Base-by-base conservation (phyloP, 2,888 invertebrate genomes). In the Tetheella fluctuosa region DNA sequence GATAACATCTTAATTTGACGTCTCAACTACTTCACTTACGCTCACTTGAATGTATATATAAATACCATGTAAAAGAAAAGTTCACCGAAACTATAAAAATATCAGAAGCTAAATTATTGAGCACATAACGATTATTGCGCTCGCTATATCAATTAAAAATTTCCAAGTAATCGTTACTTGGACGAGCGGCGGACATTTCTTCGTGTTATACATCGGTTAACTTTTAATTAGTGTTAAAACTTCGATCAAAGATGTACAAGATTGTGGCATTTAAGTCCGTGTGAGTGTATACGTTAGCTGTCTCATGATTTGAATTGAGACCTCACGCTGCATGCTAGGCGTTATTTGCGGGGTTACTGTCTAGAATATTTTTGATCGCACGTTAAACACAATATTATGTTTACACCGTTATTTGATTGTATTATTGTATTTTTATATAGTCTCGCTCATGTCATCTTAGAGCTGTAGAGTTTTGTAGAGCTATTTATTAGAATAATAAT, bases 161-260 rank as follows among this genome's bases (percentile, higher is more conserved):
- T 55, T 55, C 55, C 55, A 12, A 55, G 55, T 55, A 55, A 55
- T 55, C 55, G 23, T 55, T 55, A 55, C 34, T 55, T 20, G 10
- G 34, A 20, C 12, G 37, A 23, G 34, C 2, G 34, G 37, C 34
- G 34, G 55, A 20, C 48, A 48, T 55, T 23, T 34, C 54, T 34
- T 25, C 34, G 30, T 34, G 34, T 54, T 34, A 34, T 20, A 30
- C 34, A 48, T 48, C 48, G 48, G 17, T 48, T 48, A 48, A 15
- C 0, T 48, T 48, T 48, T 48, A 48, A 48, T 48, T 48, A 48
- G 48, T 48, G 48, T 8, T 48, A 42, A 55, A 23, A 34, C 48
- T 34, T 10, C 30, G 48, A 37, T 37, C 23, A 25, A 28, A 52
- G 60, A 60, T 57, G 61, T 48, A 10, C 20, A 48, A 48, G 48